phyloP scores from a whole-genome alignment of 2,888 invertebrate genomes.

The Reticulitermes lucifugus region DNA sequence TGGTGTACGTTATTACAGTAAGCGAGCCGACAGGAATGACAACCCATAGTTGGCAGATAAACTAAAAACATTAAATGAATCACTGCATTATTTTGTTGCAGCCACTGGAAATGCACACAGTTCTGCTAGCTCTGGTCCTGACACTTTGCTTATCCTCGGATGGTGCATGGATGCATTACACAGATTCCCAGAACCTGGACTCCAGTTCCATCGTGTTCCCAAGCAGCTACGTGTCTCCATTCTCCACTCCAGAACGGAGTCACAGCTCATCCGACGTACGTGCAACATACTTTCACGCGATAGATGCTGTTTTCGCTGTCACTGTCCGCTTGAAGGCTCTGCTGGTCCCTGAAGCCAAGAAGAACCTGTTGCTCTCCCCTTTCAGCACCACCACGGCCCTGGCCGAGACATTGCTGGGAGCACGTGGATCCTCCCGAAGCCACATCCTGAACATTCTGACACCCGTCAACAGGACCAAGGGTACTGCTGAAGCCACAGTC shows the following conservation, averaged over 20 bases:
- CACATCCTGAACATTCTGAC: constrained; percentile 60
- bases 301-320: constrained; percentile 61
- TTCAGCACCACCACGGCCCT: constrained; percentile 61
- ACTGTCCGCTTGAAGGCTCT: constrained; percentile 60
- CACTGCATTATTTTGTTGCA: no score
- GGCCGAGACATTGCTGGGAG: constrained; percentile 62
- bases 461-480: constrained; percentile 49
- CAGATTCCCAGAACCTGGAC: background rate
- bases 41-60: no score
- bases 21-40: no score
- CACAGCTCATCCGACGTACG: no score
- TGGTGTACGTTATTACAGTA: no score
- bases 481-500: background rate
- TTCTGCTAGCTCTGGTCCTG: background rate
- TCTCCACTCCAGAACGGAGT: background rate
- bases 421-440: constrained; percentile 59
- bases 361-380: constrained; percentile 63
- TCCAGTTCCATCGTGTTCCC: constrained; percentile 8
- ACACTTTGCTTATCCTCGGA: background rate
- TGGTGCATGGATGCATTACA: background rate
- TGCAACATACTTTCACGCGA: background rate
- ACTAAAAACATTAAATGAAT: no score
- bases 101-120: no score
- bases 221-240: background rate
- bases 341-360: constrained; percentile 55